Evolutionary conservation across 1,140 invertebrate species (phyloP), one percentile per base, ranked within the genome.

Genomic region (Reticulitermes speratus): DNA sequence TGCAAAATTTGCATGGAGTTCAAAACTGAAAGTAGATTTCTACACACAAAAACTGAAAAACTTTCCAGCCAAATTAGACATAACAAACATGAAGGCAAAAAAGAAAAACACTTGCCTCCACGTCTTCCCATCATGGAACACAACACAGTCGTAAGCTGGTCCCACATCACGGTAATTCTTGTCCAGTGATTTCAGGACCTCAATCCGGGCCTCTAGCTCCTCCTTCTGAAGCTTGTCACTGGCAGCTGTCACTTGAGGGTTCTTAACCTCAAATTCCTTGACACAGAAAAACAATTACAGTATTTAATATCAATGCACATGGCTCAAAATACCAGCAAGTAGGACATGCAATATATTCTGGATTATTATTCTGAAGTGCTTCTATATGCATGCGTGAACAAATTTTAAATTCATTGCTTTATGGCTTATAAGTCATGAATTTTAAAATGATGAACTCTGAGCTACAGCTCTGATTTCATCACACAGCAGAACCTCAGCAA

Each of bases 111-210:
- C 91, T 91, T 89, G 96, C 95, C 94, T 93, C 96, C 97, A 96
- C 88, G 93, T 93, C 84, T 93, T 88, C 86, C 97, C 96, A 93
- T 98, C 95, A 90, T 98, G 93, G 91, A 97, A 99, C 21, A 99
- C 94, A 85, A 99, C 93, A 93, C 97, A 98, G 91, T 99, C 98
- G 91, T 96, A 98, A 21, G 96, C 94, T 38, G 97, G 97, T 44
- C 98, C 97, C 86, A 95, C 90, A 91, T 99, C 97, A 87, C 90
- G 92, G 90, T 95, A 97, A 90, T 98, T 97, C 90, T 99, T 99
- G 88, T 99, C 98, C 83, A 96, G 92, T 87, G 91, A 93, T 87
- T 93, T 96, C 44, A 99, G 91, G 85, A 97, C 92, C 88, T 99
- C 98, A 55, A 99, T 91, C 89, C 95, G 94, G 30, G 95, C 94